A percentile compares a stretch with the other conserved stretches of the same genome.
phyloP scores from a whole-genome alignment of 2,113 vertebrate species.

The Passerina amoena region DNA sequence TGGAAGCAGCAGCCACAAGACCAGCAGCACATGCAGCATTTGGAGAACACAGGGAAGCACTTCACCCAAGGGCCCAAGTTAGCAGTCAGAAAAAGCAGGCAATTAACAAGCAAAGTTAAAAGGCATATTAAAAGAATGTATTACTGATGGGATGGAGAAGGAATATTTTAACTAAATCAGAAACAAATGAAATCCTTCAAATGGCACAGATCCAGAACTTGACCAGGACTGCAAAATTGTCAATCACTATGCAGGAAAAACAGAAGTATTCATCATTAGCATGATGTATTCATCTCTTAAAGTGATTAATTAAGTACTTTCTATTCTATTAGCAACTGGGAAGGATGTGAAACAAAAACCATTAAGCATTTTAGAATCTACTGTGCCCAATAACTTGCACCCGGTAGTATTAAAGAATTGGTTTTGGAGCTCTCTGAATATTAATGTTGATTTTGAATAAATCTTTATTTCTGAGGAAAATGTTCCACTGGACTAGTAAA shows the following conservation, averaged over 20 bases:
- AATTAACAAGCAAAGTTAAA: conserved; percentile 15
- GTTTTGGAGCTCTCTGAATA: conserved; percentile 40
- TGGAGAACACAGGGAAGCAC: not conserved
- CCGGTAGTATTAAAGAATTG: conserved; percentile 33
- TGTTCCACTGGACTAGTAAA: not conserved
- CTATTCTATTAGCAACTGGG: conserved; percentile 48
- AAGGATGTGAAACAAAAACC: conserved; percentile 59
- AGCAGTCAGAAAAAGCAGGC: not conserved
- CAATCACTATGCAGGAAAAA: conserved; percentile 57
- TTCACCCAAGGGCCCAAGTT: not conserved
- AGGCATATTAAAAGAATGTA: not conserved
- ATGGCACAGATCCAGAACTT: conserved; percentile 48
- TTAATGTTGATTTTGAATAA: conserved; percentile 34
- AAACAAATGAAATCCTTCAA: conserved; percentile 44
- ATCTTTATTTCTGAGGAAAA: not conserved
- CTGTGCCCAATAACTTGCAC: not conserved
- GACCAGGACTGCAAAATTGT: conserved; percentile 53
- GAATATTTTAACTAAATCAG: conserved; percentile 58
- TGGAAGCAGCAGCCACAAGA: not conserved
- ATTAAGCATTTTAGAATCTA: conserved; percentile 56
- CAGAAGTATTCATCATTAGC: conserved; percentile 46
- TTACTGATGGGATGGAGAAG: not conserved
- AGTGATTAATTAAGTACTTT: conserved; percentile 60
- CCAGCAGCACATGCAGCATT: not conserved
- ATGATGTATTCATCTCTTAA: conserved; percentile 53